These are phyloP conservation scores for Tribolium madens DNA, from an alignment of 1,140 invertebrate genomes.

Conservation along the genomic window DNA sequence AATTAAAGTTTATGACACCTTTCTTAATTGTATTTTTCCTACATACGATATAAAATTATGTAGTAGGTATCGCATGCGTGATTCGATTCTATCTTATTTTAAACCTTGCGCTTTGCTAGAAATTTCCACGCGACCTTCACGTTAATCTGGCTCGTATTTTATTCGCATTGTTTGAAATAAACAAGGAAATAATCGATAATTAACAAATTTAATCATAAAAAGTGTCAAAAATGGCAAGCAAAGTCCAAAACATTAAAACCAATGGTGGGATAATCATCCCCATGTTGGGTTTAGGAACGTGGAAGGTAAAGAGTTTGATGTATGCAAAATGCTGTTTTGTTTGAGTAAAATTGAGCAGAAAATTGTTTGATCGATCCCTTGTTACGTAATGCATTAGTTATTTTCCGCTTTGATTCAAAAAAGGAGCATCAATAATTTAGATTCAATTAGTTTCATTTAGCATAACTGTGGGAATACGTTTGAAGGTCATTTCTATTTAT, in stretches of 20 bases:
- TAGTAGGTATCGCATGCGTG: background rate
- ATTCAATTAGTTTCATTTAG: slow-evolving; percentile 67
- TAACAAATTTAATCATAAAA: background rate
- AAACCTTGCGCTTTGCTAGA: background rate
- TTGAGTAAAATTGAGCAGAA: background rate
- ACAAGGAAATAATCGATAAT: background rate
- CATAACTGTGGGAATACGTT: slow-evolving; percentile 68
- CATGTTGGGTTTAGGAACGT: slow-evolving; percentile 78
- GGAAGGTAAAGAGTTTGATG: slow-evolving; percentile 23
- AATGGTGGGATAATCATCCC: slow-evolving; percentile 74
- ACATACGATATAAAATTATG: background rate
- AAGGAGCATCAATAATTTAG: slow-evolving; percentile 64
- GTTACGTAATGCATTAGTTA: background rate
- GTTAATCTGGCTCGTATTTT: background rate
- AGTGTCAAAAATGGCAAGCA: slow-evolving; percentile 61
- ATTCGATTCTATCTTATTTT: background rate
- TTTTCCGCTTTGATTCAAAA: slow-evolving; percentile 58
- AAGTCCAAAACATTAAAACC: slow-evolving; percentile 69
- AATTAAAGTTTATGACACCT: too few species aligned
- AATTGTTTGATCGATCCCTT: background rate
- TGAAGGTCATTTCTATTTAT: slow-evolving; percentile 53
- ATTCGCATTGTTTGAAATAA: background rate
- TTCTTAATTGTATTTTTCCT: background rate
- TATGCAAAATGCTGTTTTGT: background rate
- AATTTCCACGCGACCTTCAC: slow-evolving; percentile 13